A percentile compares a stretch with the other conserved stretches of the same genome.
These are phyloP conservation scores for Aphaenogaster rudis DNA, from an alignment of 1,140 invertebrate genomes.

Conservation along the genomic window DNA sequence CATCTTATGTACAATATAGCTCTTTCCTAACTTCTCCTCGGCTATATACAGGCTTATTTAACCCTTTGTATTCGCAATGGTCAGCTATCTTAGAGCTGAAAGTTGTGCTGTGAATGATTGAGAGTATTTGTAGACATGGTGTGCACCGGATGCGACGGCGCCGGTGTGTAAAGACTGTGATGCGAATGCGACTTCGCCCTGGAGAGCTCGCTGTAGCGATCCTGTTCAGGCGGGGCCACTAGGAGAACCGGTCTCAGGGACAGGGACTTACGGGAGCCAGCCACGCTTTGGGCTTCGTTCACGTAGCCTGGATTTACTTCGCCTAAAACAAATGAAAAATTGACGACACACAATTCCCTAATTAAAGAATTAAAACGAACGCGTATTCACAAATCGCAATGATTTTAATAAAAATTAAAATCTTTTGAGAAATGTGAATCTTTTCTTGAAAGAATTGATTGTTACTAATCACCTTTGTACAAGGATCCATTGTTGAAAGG, in stretches of 20 bases:
- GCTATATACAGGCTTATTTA: slow-evolving; percentile 61
- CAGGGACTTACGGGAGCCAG: slow-evolving; percentile 94
- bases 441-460: not conserved
- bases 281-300: slow-evolving; percentile 92
- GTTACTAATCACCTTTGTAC: slow-evolving; percentile 86
- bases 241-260: slow-evolving; percentile 94
- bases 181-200: slow-evolving; percentile 86
- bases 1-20: slow-evolving; percentile 62
- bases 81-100: slow-evolving; percentile 79
- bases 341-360: not conserved
- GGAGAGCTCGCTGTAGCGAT: slow-evolving; percentile 85
- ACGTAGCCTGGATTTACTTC: slow-evolving; percentile 95
- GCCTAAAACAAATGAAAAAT: slow-evolving; percentile 87
- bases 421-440: not conserved
- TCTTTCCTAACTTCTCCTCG: slow-evolving; percentile 11
- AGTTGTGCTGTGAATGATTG: slow-evolving; percentile 85
- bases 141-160: slow-evolving; percentile 83
- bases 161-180: slow-evolving; percentile 84
- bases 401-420: slow-evolving; percentile 15
- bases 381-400: not conserved
- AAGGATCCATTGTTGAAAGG: slow-evolving; percentile 90
- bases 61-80: not conserved
- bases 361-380: no score
- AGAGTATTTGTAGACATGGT: slow-evolving; percentile 85
- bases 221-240: slow-evolving; percentile 90